These are phyloP conservation scores for Paramisgurnus dabryanus DNA, from an alignment of 2,113 vertebrate species.

Conservation along the genomic window DNA sequence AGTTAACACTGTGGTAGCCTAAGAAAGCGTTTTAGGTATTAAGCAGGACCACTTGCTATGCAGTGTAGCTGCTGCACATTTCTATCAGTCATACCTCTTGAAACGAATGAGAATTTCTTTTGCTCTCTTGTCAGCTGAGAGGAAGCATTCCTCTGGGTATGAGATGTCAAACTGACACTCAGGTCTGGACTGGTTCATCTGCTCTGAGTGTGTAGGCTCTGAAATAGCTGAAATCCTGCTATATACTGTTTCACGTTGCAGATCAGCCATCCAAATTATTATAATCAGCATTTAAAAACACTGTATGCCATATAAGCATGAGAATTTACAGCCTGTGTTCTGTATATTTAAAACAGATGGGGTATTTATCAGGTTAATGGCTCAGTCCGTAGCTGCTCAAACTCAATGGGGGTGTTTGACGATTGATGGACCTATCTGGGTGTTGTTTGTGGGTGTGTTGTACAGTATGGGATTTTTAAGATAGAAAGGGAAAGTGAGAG, in stretches of 20 bases:
- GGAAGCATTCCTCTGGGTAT: slow-evolving; percentile 56
- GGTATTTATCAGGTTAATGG: slow-evolving; percentile 23
- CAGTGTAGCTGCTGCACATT: neutral
- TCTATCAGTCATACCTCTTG: slow-evolving; percentile 14
- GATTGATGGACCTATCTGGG: slow-evolving; percentile 41
- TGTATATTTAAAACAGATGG: neutral
- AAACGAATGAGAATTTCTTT: neutral
- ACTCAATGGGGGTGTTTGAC: slow-evolving; percentile 30
- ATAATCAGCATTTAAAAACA: neutral
- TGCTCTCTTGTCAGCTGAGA: slow-evolving; percentile 62
- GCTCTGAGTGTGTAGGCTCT: slow-evolving; percentile 6
- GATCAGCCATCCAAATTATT: neutral
- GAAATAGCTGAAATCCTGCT: neutral
- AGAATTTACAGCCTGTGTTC: neutral
- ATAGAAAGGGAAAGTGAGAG: slow-evolving; percentile 10
- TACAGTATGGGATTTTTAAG: slow-evolving; percentile 4
- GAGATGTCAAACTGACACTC: slow-evolving; percentile 43
- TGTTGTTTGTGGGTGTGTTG: slow-evolving; percentile 23
- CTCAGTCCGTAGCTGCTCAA: slow-evolving; percentile 27
- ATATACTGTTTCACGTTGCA: neutral
- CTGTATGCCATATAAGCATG: too few species aligned
- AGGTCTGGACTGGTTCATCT: slow-evolving; percentile 39
- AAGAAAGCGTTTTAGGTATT: too few species aligned
- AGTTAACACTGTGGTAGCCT: too few species aligned
- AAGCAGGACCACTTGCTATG: too few species aligned